A percentile compares a stretch with the other conserved stretches of the same genome.
Conservation (phyloP, 2,113 vertebrate genomes). For the Morone saxatilis region DNA sequence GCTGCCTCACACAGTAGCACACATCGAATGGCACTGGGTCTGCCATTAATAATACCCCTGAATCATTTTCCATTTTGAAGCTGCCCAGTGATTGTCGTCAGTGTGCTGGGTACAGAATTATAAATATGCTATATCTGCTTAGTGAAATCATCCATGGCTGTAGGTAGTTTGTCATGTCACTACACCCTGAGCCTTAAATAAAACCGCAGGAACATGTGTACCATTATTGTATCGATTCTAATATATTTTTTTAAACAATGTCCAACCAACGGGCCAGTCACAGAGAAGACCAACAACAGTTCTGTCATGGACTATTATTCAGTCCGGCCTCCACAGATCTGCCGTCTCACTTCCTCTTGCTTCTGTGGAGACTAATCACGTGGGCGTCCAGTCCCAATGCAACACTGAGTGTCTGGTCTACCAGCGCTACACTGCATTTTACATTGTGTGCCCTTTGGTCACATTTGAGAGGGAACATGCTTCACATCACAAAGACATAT, state of each 20-base stretch:
- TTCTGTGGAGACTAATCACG: not conserved
- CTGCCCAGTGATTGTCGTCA: conserved; percentile 23
- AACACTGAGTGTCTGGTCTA: not conserved
- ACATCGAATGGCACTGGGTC: conserved; percentile 17
- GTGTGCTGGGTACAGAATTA: conserved; percentile 3
- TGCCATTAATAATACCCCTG: conserved; percentile 35
- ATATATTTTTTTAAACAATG: not conserved
- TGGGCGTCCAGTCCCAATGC: not conserved
- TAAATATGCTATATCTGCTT: conserved; percentile 3
- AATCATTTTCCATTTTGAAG: conserved; percentile 42
- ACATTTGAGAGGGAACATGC: conserved; percentile 2
- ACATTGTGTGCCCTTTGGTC: not conserved
- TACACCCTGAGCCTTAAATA: too few species aligned
- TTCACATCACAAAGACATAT: not conserved
- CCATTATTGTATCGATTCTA: not conserved
- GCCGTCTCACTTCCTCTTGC: not conserved
- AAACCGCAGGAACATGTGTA: too few species aligned
- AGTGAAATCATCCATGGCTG: not conserved
- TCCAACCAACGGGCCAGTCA: not conserved
- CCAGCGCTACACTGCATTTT: not conserved
- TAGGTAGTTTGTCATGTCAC: not conserved
- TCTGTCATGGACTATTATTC: not conserved
- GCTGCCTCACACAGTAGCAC: conserved; percentile 24
- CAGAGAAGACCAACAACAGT: not conserved
- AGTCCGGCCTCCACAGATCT: not conserved